Evolutionary conservation across 2,113 vertebrate species (phyloP), one percentile per base, ranked within the genome.

Genomic region (Galbula dea): DNA sequence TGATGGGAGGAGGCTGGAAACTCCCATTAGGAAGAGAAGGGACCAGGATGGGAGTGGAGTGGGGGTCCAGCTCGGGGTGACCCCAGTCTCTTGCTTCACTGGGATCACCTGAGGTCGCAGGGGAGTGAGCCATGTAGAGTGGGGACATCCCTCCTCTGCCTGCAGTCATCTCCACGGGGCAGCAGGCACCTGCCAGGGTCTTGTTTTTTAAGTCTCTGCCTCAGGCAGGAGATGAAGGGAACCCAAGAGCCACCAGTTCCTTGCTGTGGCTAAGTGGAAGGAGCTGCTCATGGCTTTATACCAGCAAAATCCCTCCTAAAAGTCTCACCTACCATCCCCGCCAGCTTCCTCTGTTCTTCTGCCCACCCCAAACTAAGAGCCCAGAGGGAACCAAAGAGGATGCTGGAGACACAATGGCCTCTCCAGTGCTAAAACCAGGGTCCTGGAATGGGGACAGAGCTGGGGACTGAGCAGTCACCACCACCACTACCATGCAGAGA

Each of bases 91-190:
- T 69, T 1, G 0, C 48, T 61, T 30, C 0, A 3, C 24, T 3
- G 13, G 30, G 41, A 26, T 73, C 49, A 22, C 21, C 37, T 61
- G 1, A 2, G 54, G 15, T 34, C 32, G 34, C 32, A 17, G 2
- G 39, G 43, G 14, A 46, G 30, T 1, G 7, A n/a, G n/a, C n/a
- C n/a, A 21, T 4, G 0, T 0, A 36, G 39, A n/a, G 51, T 0
- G n/a, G 75, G 62, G 49, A 73, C 57, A 32, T 13, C 39, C 16
- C 71, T 92, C 26, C 48, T 4, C 29, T 48, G 21, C 34, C 73
- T 6, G 57, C 32, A 12, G 6, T 37, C 61, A 3, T 26, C 26
- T 21, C 67, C 1, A 0, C 0, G 1, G 61, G 52, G 21, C 30
- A 9, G 77, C 37, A 23, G 43, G 45, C 65, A 51, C 7, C 10